phyloP scores from a whole-genome alignment of 2,113 vertebrate species.

The Mustela lutreola region DNA sequence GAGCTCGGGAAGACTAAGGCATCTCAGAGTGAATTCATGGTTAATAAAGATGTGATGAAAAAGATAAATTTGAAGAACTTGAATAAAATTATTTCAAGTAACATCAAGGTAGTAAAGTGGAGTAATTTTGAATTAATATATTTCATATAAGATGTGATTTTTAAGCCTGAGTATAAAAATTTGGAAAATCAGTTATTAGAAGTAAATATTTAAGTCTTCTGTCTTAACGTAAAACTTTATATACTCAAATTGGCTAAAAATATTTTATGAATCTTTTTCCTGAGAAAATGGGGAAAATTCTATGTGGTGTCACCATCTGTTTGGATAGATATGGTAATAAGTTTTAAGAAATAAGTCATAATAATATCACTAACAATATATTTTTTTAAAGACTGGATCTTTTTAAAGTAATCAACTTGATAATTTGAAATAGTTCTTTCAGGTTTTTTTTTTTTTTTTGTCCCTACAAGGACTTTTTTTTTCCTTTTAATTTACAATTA shows the following conservation, averaged over 20 bases:
- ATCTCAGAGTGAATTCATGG: not conserved
- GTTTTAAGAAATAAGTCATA: not conserved
- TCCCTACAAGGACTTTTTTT: not conserved
- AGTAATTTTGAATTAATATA: not conserved
- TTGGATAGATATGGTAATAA: not conserved
- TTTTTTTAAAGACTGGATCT: not conserved
- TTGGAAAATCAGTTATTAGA: not conserved
- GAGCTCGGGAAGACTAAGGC: not conserved
- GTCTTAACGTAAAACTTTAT: not conserved
- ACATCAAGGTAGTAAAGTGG: not conserved
- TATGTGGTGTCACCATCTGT: not conserved
- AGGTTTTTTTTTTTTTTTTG: not conserved
- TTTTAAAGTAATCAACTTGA: not conserved
- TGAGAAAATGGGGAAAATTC: not conserved
- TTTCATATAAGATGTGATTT: not conserved
- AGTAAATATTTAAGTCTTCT: conserved; percentile 2
- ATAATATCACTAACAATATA: not conserved
- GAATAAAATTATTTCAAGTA: not conserved
- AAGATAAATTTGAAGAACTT: not conserved
- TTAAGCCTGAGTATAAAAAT: not conserved
- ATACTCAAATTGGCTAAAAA: not conserved
- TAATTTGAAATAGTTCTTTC: conserved; percentile 18
- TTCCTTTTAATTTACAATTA: not conserved
- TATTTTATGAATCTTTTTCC: not conserved
- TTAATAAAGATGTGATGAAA: not conserved